Conservation (phyloP, 2,797 vertebrate genomes). For the Anableps anableps region DNA sequence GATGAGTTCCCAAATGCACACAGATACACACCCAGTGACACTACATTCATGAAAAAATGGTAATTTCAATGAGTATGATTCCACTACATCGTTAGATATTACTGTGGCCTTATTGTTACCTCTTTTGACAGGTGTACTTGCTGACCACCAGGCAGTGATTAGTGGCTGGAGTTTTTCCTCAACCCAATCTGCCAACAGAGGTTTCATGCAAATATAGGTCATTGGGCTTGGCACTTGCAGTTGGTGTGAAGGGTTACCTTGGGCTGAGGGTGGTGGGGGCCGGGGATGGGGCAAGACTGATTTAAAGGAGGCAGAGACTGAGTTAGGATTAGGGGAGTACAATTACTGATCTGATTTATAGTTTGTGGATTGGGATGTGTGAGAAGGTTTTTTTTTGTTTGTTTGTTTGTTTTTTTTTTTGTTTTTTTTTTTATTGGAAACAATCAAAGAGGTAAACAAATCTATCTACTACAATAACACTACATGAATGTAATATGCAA, state of each 20-base stretch:
- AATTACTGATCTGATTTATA: constrained; percentile 13
- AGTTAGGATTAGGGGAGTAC: constrained; percentile 31
- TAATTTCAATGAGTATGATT: neutral
- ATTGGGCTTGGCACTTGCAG: constrained; percentile 58
- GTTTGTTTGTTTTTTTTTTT: too few relatives aligned
- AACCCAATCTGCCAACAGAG: constrained; percentile 55
- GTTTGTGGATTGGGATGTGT: neutral
- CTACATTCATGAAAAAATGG: constrained; percentile 11
- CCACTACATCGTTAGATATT: constrained; percentile 27
- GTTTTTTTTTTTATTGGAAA: neutral
- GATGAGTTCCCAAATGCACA: constrained; percentile 40
- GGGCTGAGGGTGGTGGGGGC: constrained; percentile 6
- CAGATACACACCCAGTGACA: constrained; percentile 10
- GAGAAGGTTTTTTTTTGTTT: neutral
- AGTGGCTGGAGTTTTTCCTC: constrained; percentile 45
- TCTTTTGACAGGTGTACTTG: constrained; percentile 55
- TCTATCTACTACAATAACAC: neutral
- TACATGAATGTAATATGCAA: neutral
- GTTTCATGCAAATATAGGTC: constrained; percentile 77
- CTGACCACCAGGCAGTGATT: constrained; percentile 51
- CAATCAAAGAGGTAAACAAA: neutral
- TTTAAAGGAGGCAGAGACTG: constrained; percentile 22
- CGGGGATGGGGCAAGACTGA: neutral
- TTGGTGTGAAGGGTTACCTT: constrained; percentile 51
- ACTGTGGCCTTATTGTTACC: constrained; percentile 24